These are phyloP conservation scores for Coecobrya sp. DNA, from an alignment of 2,888 invertebrate species.

Conservation along the genomic window DNA sequence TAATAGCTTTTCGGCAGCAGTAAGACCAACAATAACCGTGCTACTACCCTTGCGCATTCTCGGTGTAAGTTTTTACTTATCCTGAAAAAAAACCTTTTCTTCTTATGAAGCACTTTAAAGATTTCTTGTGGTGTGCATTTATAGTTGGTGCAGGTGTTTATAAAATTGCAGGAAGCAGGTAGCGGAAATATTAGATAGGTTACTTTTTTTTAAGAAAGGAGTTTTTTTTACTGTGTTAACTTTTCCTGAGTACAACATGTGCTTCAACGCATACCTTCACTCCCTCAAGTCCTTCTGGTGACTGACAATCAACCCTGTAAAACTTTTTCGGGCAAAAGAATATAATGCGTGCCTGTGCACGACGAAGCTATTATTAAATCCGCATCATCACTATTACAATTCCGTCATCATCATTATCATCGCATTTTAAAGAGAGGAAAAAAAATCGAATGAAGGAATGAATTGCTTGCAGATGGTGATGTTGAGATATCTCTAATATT, in stretches of 20 bases:
- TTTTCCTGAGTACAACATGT: constrained; percentile 6
- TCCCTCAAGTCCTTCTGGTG: constrained; percentile 69
- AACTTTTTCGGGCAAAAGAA: constrained; percentile 66
- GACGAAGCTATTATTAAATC: constrained; percentile 74
- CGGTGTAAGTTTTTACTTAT: background rate
- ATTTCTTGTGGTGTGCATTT: constrained; percentile 13
- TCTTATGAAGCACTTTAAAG: background rate
- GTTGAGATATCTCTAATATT: constrained; percentile 15
- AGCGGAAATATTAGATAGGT: constrained; percentile 34
- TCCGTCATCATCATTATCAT: constrained; percentile 57
- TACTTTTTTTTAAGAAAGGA: constrained; percentile 1
- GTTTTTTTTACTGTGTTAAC: background rate
- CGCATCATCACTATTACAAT: constrained; percentile 61
- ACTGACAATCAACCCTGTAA: constrained; percentile 66
- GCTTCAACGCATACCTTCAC: constrained; percentile 61
- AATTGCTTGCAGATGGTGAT: constrained; percentile 43
- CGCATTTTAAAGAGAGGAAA: constrained; percentile 1
- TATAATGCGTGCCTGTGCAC: background rate
- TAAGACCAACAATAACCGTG: background rate
- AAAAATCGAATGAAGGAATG: constrained; percentile 39
- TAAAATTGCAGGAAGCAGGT: constrained; percentile 39
- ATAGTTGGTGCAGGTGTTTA: constrained; percentile 1
- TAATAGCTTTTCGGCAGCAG: background rate
- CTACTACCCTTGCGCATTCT: background rate
- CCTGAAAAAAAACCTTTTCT: background rate